phyloP scores from a whole-genome alignment of 64 coral and sea anemone genomes.

The Pocillopora verrucosa region DNA sequence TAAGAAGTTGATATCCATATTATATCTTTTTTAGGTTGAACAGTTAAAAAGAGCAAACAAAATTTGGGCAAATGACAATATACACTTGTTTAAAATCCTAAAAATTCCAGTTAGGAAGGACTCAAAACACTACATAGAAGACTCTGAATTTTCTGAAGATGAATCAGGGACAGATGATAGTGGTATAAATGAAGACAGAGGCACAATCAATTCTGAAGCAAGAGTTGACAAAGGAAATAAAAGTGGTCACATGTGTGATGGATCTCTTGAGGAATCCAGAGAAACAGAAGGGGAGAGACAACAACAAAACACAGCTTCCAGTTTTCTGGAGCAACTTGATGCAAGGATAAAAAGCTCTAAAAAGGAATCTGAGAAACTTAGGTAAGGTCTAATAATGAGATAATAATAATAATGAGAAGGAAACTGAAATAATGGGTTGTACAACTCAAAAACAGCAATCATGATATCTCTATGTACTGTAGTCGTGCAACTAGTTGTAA shows the following conservation, averaged over 20 bases:
- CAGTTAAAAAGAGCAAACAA: slow-evolving; percentile 74
- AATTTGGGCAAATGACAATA: slow-evolving; percentile 81
- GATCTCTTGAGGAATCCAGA: not conserved
- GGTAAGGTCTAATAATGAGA: not conserved
- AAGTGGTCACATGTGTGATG: not conserved
- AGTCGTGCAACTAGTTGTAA: too few species aligned
- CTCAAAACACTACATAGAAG: slow-evolving; percentile 5
- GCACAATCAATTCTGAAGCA: not conserved
- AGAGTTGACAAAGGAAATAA: not conserved
- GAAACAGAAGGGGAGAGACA: not conserved
- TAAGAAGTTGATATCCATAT: not conserved
- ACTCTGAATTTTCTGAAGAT: slow-evolving; percentile 25
- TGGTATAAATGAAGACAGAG: not conserved
- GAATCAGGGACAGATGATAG: slow-evolving; percentile 19
- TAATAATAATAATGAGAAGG: not conserved
- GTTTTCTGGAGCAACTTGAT: slow-evolving; percentile 65
- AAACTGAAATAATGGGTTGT: not conserved
- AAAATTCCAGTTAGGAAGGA: slow-evolving; percentile 62
- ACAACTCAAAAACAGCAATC: too few species aligned
- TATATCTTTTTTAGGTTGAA: slow-evolving; percentile 47
- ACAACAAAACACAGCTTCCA: not conserved
- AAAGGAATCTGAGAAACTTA: slow-evolving; percentile 65
- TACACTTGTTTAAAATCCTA: slow-evolving; percentile 70
- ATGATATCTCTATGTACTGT: too few species aligned
- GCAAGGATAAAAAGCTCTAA: slow-evolving; percentile 52